Conservation (phyloP, 2,113 vertebrate species). For the Dicentrarchus labrax region DNA sequence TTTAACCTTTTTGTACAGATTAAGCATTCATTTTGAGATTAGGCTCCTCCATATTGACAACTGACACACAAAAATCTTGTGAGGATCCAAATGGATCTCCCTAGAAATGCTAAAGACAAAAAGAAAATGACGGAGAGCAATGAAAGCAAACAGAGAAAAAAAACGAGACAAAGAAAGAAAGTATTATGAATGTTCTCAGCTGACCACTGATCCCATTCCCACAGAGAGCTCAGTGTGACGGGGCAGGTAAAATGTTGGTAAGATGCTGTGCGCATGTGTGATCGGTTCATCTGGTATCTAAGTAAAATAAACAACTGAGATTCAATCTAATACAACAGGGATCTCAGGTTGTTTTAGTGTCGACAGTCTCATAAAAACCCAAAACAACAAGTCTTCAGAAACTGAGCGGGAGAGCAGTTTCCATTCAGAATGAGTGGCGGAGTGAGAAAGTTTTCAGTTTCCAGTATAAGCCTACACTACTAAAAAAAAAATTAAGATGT, state of each 20-base stretch:
- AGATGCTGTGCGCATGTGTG: background rate
- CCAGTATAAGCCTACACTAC: background rate
- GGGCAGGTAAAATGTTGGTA: background rate
- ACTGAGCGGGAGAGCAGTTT: slow-evolving; percentile 1
- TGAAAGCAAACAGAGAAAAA: too few species aligned
- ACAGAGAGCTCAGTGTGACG: background rate
- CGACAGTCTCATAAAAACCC: slow-evolving; percentile 2
- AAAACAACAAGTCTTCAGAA: slow-evolving; percentile 2
- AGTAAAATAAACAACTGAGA: slow-evolving; percentile 8
- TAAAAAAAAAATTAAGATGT: background rate
- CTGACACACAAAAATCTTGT: too few species aligned
- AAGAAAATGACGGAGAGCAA: too few species aligned
- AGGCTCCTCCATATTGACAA: too few species aligned
- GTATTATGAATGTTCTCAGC: too few species aligned
- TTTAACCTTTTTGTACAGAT: background rate
- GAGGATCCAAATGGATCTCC: too few species aligned
- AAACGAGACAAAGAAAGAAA: too few species aligned
- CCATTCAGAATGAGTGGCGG: background rate
- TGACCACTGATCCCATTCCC: background rate
- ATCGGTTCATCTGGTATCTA: background rate
- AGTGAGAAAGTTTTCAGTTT: too few species aligned
- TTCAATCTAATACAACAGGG: background rate
- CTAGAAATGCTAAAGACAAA: too few species aligned
- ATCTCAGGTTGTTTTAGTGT: background rate
- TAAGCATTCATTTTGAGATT: background rate